These are phyloP conservation scores for Scaptomyza tumidula DNA, from an alignment of 2,888 invertebrate genomes.

Conservation along the genomic window DNA sequence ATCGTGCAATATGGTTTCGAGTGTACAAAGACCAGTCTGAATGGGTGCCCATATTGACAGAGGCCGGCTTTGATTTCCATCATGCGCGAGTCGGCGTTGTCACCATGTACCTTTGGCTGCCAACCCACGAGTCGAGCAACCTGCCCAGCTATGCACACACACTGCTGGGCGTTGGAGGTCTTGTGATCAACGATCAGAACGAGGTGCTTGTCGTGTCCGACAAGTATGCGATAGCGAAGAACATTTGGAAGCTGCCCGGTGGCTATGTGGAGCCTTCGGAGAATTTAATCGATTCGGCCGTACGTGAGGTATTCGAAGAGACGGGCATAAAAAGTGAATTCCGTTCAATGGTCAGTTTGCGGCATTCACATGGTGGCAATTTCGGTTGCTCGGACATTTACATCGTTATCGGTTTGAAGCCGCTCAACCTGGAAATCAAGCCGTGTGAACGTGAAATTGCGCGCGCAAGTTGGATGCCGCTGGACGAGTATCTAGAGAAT, in stretches of 20 bases:
- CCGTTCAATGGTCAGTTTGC: conserved; percentile 89
- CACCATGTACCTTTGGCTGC: conserved; percentile 93
- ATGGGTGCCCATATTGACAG: conserved; percentile 91
- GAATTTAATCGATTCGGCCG: conserved; percentile 91
- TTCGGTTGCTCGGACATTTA: conserved; percentile 96
- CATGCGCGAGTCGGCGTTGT: conserved; percentile 92
- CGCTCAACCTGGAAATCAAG: conserved; percentile 87
- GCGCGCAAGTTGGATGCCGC: conserved; percentile 92
- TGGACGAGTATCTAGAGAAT: conserved; percentile 89
- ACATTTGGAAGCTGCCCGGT: conserved; percentile 95
- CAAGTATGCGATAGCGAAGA: conserved; percentile 85
- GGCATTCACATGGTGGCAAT: conserved; percentile 91
- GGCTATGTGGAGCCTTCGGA: conserved; percentile 96
- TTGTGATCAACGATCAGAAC: conserved; percentile 89
- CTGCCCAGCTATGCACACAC: conserved; percentile 92
- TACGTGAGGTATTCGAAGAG: conserved; percentile 95
- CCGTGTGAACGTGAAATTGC: conserved; percentile 92
- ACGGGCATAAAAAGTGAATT: conserved; percentile 92
- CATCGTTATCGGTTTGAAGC: conserved; percentile 90
- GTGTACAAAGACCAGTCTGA: conserved; percentile 89
- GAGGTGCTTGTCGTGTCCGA: conserved; percentile 93
- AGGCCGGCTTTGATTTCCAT: conserved; percentile 94
- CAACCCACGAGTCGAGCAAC: conserved; percentile 86
- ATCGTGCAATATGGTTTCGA: conserved; percentile 92
- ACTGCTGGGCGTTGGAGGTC: conserved; percentile 93